Evolutionary conservation across 2,888 invertebrate species (phyloP).

Genomic region (Iphiclides podalirius): DNA sequence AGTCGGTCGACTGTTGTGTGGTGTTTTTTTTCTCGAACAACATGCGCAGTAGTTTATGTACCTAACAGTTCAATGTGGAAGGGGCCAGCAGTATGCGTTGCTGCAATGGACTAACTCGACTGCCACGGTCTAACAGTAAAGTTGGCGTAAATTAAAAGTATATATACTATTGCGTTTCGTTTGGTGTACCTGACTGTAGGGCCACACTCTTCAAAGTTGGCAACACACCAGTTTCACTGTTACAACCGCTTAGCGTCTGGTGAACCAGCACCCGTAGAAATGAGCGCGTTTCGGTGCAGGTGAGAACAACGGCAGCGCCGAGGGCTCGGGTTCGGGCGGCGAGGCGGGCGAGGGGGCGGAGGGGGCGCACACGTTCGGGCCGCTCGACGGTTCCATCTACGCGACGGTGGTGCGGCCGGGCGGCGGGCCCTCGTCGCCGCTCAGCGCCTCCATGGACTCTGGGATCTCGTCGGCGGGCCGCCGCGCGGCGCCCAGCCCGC

Average conservation of each 20-base stretch:
- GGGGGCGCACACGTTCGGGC: slow-evolving; percentile 87
- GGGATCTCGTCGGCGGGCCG: slow-evolving; percentile 90
- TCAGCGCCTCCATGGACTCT: slow-evolving; percentile 94
- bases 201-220: too few species aligned
- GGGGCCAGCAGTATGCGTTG: too few species aligned
- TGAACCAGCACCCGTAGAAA: too few species aligned
- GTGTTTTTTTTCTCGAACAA: slow-evolving; percentile 25
- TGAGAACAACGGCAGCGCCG: slow-evolving; percentile 78
- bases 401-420: slow-evolving; percentile 82
- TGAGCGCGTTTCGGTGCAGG: slow-evolving; percentile 69
- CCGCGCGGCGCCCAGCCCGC: slow-evolving; percentile 76
- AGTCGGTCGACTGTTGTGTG: not conserved
- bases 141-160: too few species aligned
- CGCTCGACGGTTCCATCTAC: slow-evolving; percentile 94
- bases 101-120: too few species aligned
- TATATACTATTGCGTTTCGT: too few species aligned
- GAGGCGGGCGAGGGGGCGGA: slow-evolving; percentile 68
- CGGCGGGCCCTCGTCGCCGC: slow-evolving; percentile 82
- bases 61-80: too few species aligned
- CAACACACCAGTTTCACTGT: too few species aligned
- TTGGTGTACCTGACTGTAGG: too few species aligned
- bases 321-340: slow-evolving; percentile 69
- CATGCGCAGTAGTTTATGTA: too few species aligned
- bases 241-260: too few species aligned
- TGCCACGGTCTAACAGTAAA: too few species aligned